Percentiles rank a stretch among this genome's conserved stretches.
These are phyloP conservation scores for Hozukius guyotensis DNA, from an alignment of 2,797 vertebrate genomes.

Conservation along the genomic window DNA sequence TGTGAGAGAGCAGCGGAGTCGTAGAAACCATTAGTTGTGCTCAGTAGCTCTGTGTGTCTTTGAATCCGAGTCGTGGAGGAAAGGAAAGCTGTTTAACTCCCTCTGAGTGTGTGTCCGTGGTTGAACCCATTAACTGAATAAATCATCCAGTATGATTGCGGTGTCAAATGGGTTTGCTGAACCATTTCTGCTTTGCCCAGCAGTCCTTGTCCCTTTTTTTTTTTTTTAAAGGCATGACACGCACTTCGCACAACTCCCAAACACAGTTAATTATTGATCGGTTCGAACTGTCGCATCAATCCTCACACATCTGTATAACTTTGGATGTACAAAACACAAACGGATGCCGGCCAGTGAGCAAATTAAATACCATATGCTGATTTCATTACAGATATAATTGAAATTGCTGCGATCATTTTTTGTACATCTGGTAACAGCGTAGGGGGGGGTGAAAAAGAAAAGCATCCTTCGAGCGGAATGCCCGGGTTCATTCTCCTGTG, in stretches of 20 bases:
- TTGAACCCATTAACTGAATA: constrained; percentile 66
- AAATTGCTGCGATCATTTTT: constrained; percentile 9
- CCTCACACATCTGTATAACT: constrained; percentile 14
- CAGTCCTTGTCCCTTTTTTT: constrained; percentile 37
- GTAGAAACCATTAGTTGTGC: constrained; percentile 31
- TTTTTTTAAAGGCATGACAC: constrained; percentile 39
- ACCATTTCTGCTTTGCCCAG: constrained; percentile 50
- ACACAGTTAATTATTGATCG: constrained; percentile 46
- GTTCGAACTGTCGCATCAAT: constrained; percentile 24
- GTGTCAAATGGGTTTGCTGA: constrained; percentile 55
- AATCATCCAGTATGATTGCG: constrained; percentile 55
- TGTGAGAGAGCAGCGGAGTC: constrained; percentile 11
- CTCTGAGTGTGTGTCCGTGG: not conserved
- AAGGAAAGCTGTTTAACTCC: constrained; percentile 49
- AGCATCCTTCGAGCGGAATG: not conserved
- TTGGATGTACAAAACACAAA: constrained; percentile 23
- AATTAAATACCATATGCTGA: constrained; percentile 32
- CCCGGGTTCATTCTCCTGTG: not conserved
- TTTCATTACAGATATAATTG: constrained; percentile 26
- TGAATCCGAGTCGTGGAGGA: constrained; percentile 13
- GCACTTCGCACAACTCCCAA: constrained; percentile 12
- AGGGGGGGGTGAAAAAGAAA: not conserved
- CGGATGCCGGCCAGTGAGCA: constrained; percentile 29
- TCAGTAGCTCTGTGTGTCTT: not conserved
- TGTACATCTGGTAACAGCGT: not conserved